A percentile compares a stretch with the other conserved stretches of the same genome.
phyloP scores from a whole-genome alignment of 1,140 invertebrate species.

The Macrobrachium nipponense region DNA sequence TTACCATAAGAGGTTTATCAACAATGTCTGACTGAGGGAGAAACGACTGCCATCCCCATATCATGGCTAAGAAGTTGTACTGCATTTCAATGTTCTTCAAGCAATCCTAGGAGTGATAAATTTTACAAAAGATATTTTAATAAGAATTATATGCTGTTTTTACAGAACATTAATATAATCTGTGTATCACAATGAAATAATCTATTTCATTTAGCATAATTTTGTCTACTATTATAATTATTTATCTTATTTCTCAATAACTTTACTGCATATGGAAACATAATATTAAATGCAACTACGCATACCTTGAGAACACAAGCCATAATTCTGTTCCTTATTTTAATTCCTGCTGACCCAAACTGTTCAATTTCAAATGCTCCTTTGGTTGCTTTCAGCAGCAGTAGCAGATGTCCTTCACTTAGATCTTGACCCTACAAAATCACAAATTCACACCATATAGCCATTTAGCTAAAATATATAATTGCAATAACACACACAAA shows the following conservation, averaged over 20 bases:
- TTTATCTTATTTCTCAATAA: neutral
- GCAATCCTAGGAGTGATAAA: constrained; percentile 21
- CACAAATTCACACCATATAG: neutral
- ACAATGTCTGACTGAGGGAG: constrained; percentile 25
- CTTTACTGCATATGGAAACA: neutral
- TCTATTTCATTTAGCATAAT: neutral
- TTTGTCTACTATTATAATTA: neutral
- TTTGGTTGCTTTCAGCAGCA: constrained; percentile 21
- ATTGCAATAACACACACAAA: too few species aligned
- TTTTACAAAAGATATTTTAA: neutral
- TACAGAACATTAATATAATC: too few species aligned
- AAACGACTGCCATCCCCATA: constrained; percentile 40
- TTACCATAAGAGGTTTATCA: constrained; percentile 42
- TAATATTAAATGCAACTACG: neutral
- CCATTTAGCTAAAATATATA: neutral
- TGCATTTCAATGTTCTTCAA: neutral
- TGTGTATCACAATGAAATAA: too few species aligned
- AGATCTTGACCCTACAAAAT: neutral
- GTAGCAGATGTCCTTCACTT: constrained; percentile 21
- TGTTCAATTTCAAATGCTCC: constrained; percentile 25
- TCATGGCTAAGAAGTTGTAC: constrained; percentile 41
- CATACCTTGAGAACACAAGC: constrained; percentile 22
- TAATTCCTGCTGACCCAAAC: neutral
- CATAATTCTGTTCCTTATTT: constrained; percentile 11
- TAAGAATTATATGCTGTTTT: too few species aligned